A percentile compares a stretch with the other conserved stretches of the same genome.
phyloP scores from a whole-genome alignment of 2,797 vertebrate genomes.

The Monodelphis domestica region DNA sequence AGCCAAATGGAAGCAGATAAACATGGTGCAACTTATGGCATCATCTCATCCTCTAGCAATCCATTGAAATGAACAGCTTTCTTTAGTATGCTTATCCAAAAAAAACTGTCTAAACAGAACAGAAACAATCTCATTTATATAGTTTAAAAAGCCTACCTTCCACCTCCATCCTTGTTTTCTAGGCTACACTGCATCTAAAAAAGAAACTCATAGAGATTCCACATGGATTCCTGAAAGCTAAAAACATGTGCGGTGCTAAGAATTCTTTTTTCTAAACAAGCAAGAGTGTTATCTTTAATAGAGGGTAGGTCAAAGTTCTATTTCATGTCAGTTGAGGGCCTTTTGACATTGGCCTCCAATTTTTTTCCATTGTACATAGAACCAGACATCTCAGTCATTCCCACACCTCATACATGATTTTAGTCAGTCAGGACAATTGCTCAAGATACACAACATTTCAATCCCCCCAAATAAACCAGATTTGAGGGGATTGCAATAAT shows the following conservation, averaged over 20 bases:
- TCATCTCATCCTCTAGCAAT: slow-evolving; percentile 31
- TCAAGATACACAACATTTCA: slow-evolving; percentile 40
- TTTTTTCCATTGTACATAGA: background rate
- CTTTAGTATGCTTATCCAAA: slow-evolving; percentile 20
- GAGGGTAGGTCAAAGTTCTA: background rate
- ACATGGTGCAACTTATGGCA: slow-evolving; percentile 14
- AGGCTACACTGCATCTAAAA: slow-evolving; percentile 19
- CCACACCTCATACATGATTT: background rate
- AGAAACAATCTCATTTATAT: slow-evolving; percentile 26
- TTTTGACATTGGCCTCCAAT: slow-evolving; percentile 35
- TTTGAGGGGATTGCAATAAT: background rate
- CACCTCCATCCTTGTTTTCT: slow-evolving; percentile 18
- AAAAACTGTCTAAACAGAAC: slow-evolving; percentile 53
- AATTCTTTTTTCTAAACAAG: slow-evolving; percentile 41
- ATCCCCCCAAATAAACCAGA: slow-evolving; percentile 36
- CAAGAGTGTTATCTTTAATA: slow-evolving; percentile 2
- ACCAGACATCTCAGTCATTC: background rate
- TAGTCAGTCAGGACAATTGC: background rate
- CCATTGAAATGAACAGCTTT: slow-evolving; percentile 4
- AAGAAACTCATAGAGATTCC: slow-evolving; percentile 48
- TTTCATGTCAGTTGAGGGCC: slow-evolving; percentile 34
- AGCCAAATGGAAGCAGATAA: background rate
- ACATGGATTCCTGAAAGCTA: slow-evolving; percentile 44
- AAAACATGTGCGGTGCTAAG: slow-evolving; percentile 28
- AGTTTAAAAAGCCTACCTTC: slow-evolving; percentile 35